Evolutionary conservation across 2,797 vertebrate genomes (phyloP).

Genomic region (Silurus aristotelis): DNA sequence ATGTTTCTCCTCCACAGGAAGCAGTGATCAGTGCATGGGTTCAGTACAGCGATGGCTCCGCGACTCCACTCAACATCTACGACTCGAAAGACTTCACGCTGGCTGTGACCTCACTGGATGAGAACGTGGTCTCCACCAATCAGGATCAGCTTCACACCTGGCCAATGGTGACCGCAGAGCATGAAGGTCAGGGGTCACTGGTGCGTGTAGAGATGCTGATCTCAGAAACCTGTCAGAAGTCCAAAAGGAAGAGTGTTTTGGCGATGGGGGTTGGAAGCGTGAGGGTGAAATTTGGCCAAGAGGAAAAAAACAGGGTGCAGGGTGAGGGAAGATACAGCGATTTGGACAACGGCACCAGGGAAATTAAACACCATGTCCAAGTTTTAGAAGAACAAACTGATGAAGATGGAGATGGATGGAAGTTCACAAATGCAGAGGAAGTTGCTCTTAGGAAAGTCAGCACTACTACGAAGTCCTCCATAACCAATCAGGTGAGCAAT

Average conservation of each 20-base stretch:
- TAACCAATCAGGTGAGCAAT: slow-evolving; percentile 70
- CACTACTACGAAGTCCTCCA: slow-evolving; percentile 77
- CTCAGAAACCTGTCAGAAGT: slow-evolving; percentile 93
- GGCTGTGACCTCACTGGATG: slow-evolving; percentile 84
- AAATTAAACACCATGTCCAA: slow-evolving; percentile 75
- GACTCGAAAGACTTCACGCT: slow-evolving; percentile 91
- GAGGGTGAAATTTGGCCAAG: slow-evolving; percentile 84
- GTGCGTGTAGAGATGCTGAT: slow-evolving; percentile 92
- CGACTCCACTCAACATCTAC: slow-evolving; percentile 92
- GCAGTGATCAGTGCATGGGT: slow-evolving; percentile 90
- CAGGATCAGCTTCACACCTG: slow-evolving; percentile 78
- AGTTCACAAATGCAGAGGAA: slow-evolving; percentile 78
- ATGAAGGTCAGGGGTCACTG: slow-evolving; percentile 87
- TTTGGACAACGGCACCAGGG: slow-evolving; percentile 77
- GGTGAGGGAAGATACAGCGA: slow-evolving; percentile 67
- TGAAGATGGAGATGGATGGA: slow-evolving; percentile 76
- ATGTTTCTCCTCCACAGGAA: slow-evolving; percentile 74
- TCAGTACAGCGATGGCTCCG: slow-evolving; percentile 92
- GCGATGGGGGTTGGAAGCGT: slow-evolving; percentile 84
- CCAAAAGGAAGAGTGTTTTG: slow-evolving; percentile 91
- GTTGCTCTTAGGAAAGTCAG: slow-evolving; percentile 79
- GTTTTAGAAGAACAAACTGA: slow-evolving; percentile 72
- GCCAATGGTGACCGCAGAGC: slow-evolving; percentile 86
- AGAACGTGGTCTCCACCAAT: slow-evolving; percentile 84
- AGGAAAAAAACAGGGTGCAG: slow-evolving; percentile 68